Percentiles rank a stretch among this genome's conserved stretches.
Conservation (phyloP, 2,113 vertebrate genomes). For the Myotis lucifugus region DNA sequence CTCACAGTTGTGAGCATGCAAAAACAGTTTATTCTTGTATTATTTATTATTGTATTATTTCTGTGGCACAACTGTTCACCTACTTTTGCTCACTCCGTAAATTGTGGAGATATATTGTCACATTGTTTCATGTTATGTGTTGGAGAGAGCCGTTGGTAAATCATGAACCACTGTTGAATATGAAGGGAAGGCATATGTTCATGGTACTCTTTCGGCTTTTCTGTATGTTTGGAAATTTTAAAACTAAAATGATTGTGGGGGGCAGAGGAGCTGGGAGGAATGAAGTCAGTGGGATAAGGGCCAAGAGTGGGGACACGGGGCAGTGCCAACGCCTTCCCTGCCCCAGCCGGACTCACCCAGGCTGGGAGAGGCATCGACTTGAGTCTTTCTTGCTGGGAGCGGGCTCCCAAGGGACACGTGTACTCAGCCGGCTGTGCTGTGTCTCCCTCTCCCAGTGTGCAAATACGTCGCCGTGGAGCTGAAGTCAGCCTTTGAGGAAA, state of each 20-base stretch:
- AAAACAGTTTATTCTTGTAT: not conserved
- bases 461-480: constrained; percentile 97
- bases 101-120: not conserved
- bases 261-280: not conserved
- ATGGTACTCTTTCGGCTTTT: not conserved
- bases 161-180: not conserved
- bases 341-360: not conserved
- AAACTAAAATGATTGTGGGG: not conserved
- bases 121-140: not conserved
- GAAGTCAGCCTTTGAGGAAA: constrained; percentile 96
- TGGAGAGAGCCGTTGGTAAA: not conserved
- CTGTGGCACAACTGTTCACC: not conserved
- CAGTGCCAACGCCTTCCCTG: not conserved
- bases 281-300: not conserved
- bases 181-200: not conserved
- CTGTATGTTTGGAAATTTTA: not conserved
- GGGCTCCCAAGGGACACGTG: not conserved
- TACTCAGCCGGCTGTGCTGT: accelerated
- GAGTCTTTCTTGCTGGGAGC: not conserved
- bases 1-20: not conserved
- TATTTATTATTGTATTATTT: not conserved
- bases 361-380: accelerated
- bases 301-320: not conserved
- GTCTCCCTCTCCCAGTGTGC: constrained; percentile 88
- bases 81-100: not conserved